Percentiles rank a stretch among this genome's conserved stretches.
These are phyloP conservation scores for Orientallactaga sibirica DNA, from an alignment of 2,797 vertebrate genomes.

Conservation along the genomic window DNA sequence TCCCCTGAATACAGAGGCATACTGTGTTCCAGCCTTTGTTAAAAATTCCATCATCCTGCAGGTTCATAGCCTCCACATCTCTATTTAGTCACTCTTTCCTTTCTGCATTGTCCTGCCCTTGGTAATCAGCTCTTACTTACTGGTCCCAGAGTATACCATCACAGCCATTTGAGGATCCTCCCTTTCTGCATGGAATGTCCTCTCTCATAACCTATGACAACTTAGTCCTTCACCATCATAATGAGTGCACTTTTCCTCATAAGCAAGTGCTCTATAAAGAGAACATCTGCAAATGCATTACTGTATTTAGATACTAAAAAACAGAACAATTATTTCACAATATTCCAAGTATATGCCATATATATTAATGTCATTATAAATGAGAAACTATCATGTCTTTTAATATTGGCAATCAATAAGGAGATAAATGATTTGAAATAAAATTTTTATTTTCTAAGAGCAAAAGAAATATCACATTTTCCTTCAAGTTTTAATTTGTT, in stretches of 20 bases:
- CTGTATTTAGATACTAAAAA: neutral
- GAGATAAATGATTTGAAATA: neutral
- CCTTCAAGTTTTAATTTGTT: neutral
- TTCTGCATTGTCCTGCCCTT: neutral
- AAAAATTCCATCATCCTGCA: neutral
- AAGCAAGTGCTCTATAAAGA: neutral
- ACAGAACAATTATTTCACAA: neutral
- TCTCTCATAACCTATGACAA: neutral
- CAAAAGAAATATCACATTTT: slow-evolving; percentile 1
- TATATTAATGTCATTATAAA: neutral
- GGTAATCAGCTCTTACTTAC: neutral
- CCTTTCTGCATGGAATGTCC: neutral
- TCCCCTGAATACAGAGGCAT: neutral
- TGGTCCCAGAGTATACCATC: neutral
- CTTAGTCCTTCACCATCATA: neutral
- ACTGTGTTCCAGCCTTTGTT: neutral
- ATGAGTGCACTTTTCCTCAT: neutral
- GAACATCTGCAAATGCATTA: neutral
- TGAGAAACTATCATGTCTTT: neutral
- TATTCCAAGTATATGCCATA: neutral
- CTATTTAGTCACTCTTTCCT: neutral
- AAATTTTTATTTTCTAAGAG: neutral
- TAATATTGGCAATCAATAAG: neutral
- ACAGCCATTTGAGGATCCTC: no score
- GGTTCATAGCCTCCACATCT: neutral